phyloP scores from a whole-genome alignment of 1,140 invertebrate genomes.

The Colletes latitarsis region DNA sequence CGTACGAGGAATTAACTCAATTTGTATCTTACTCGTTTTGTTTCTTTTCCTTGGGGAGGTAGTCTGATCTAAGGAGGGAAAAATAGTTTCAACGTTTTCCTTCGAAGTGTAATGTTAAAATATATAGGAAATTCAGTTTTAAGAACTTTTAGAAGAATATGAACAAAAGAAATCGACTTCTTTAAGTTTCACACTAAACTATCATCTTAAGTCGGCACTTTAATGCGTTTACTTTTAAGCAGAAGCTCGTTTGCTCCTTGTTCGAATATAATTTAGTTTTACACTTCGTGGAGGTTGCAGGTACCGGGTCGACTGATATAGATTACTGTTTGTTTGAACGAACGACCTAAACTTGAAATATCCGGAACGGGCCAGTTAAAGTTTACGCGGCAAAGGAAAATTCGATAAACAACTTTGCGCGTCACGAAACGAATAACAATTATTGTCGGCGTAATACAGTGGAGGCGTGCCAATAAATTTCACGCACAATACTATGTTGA shows the following conservation, averaged over 20 bases:
- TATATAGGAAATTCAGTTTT: too few species aligned
- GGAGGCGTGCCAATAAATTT: not conserved
- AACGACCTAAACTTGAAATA: slow-evolving; percentile 19
- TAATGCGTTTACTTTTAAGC: not conserved
- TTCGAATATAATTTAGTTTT: not conserved
- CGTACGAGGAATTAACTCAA: too few species aligned
- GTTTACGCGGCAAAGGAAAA: slow-evolving; percentile 1
- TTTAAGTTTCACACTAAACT: too few species aligned
- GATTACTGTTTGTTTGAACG: slow-evolving; percentile 1
- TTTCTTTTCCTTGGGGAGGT: too few species aligned
- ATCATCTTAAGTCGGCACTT: too few species aligned
- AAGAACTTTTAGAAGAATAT: too few species aligned
- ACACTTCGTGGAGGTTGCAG: not conserved
- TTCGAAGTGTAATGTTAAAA: too few species aligned
- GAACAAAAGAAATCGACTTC: too few species aligned
- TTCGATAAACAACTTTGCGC: not conserved
- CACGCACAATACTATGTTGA: not conserved
- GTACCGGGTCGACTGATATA: not conserved
- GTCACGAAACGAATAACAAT: not conserved
- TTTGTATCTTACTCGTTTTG: too few species aligned
- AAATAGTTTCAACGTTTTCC: too few species aligned
- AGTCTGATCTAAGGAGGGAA: too few species aligned
- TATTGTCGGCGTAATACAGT: not conserved
- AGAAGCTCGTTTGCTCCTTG: not conserved
- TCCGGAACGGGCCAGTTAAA: slow-evolving; percentile 44